phyloP scores from a whole-genome alignment of 2,888 invertebrate species.

The Deilephila porcellus region DNA sequence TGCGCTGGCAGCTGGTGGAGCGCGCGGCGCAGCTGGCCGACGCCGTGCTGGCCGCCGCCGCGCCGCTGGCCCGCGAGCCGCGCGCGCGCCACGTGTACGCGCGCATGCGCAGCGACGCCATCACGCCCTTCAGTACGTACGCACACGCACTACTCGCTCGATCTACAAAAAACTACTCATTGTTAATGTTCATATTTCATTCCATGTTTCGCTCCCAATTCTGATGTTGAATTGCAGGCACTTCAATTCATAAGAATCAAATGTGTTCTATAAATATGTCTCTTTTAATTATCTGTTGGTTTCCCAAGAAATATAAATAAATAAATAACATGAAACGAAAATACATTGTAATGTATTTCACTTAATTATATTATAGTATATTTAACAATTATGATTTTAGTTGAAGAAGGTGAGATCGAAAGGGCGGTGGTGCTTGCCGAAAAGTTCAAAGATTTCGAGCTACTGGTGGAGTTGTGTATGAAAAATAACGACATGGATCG shows the following conservation, averaged over 20 bases:
- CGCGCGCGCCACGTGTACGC: conserved; percentile 82
- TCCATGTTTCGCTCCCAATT: too few species aligned
- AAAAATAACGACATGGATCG: conserved; percentile 86
- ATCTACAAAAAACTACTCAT: too few species aligned
- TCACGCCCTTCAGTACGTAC: conserved; percentile 87
- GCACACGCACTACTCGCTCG: background rate
- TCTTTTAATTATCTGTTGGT: too few species aligned
- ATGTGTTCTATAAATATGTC: too few species aligned
- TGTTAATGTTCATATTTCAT: too few species aligned
- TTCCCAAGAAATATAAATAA: too few species aligned
- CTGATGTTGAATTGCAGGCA: too few species aligned
- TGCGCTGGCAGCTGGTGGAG: conserved; percentile 51
- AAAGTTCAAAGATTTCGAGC: conserved; percentile 94
- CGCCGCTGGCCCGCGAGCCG: conserved; percentile 41
- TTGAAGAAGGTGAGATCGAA: conserved; percentile 91
- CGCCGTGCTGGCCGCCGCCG: conserved; percentile 55
- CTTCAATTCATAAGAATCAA: too few species aligned
- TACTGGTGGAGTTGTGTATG: conserved; percentile 92
- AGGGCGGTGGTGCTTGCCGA: conserved; percentile 93
- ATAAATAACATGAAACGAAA: too few species aligned
- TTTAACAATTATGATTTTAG: conserved; percentile 62
- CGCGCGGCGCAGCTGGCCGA: conserved; percentile 67
- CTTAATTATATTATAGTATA: too few species aligned
- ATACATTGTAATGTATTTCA: too few species aligned
- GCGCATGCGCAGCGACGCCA: conserved; percentile 86